phyloP scores from a whole-genome alignment of 2,113 vertebrate species.

The Etheostoma cragini region DNA sequence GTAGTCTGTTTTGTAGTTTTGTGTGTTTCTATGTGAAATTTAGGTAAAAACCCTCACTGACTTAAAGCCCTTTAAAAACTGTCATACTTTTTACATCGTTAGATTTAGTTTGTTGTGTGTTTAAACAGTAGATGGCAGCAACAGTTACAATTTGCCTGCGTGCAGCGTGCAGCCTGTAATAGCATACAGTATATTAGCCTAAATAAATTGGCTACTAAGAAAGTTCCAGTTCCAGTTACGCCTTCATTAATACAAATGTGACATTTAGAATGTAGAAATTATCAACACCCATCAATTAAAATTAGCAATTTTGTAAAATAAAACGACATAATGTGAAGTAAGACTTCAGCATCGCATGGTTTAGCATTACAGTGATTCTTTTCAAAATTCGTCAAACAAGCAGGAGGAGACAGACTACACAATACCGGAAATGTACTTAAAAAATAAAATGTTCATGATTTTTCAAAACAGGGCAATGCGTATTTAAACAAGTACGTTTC shows the following conservation, averaged over 20 bases:
- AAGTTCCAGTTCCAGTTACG: too few relatives aligned
- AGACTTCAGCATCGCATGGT: background rate
- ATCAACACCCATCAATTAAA: background rate
- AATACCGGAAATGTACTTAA: constrained; percentile 5
- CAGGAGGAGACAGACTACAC: background rate
- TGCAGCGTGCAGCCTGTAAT: background rate
- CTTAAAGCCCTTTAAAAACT: background rate
- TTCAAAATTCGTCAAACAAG: background rate
- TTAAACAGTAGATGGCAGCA: constrained; percentile 44
- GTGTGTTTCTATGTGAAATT: background rate
- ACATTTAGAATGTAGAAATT: background rate
- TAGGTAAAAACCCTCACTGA: background rate
- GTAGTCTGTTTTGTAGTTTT: background rate
- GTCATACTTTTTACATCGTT: background rate
- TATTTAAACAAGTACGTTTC: background rate
- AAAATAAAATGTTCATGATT: constrained; percentile 2
- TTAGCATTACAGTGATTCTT: background rate
- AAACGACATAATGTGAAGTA: background rate
- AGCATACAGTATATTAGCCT: background rate
- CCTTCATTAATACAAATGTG: background rate
- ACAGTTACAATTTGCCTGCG: background rate
- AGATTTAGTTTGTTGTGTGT: background rate
- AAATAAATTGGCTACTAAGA: background rate
- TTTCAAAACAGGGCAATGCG: background rate
- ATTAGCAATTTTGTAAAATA: background rate